Base-by-base conservation (phyloP, 64 coral and sea anemone genomes). In the Montipora efflorescens region DNA sequence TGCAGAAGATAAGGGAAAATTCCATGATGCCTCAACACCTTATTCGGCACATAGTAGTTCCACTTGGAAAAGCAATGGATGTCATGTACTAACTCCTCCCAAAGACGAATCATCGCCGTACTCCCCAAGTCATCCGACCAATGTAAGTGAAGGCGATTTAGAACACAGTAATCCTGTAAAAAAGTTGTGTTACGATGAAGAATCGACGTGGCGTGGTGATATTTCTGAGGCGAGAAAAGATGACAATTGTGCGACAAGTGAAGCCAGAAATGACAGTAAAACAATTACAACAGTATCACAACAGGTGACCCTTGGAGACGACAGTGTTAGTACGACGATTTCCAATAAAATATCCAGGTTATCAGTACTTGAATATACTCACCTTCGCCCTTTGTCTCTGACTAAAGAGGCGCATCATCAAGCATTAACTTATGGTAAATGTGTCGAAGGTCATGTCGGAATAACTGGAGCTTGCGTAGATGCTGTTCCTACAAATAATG, bases 121-220 rank as follows among this genome's bases (percentile, higher is more conserved):
- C 71, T 86, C 82, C 3, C 82, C 82, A 50, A 86, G 82, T 86
- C 82, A 70, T 48, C 82, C 82, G 19, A 86, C 82, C 16, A 86
- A 71, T 64, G 45, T 23, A 16, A 86, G 64, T 71, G 82, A 14
- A 71, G 47, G 66, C 20, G 82, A 86, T 49, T 2, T 48, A 8
- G 62, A 71, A 23, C 45, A 13, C 8, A 71, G 47, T 47, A n/a
- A 18, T 47, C 61, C 43, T 36, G 8, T n/a, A 9, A 64, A 68
- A 20, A 43, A 86, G 10, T 67, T 86, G 18, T 71, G 62, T 47
- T 23, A 51, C 19, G 45, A 52, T 47, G 66, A 45, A 11, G 19
- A 21, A 4, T 4, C 22, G 11, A 12, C 2, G 4, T 62, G 8
- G 25, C 7, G 7, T 5, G 19, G 9, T 86, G 7, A 18, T 49